A percentile compares a stretch with the other conserved stretches of the same genome.
These are phyloP conservation scores for Chelon labrosus DNA, from an alignment of 2,797 vertebrate species.

Conservation along the genomic window DNA sequence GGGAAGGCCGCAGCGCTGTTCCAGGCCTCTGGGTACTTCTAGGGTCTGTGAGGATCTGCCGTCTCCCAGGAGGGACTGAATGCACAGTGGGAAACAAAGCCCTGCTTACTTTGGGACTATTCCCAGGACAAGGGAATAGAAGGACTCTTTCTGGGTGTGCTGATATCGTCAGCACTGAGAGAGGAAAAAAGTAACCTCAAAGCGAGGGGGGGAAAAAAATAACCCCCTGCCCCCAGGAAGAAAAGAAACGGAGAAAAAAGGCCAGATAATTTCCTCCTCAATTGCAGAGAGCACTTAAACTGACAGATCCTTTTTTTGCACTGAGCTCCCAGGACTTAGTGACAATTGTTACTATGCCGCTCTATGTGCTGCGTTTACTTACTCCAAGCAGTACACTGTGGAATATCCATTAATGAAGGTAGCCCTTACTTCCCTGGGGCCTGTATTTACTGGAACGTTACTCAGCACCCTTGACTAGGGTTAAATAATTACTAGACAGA, in stretches of 20 bases:
- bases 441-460: constrained; percentile 30
- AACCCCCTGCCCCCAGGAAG: constrained; percentile 36
- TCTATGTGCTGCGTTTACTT: constrained; percentile 28
- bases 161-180: constrained; percentile 50
- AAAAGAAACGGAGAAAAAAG: constrained; percentile 35
- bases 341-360: constrained; percentile 40
- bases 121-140: constrained; percentile 76
- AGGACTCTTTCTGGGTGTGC: constrained; percentile 69
- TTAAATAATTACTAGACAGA: constrained; percentile 14
- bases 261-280: constrained; percentile 41
- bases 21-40: constrained; percentile 24
- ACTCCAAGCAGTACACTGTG: not conserved
- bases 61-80: constrained; percentile 61
- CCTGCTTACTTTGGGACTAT: constrained; percentile 84
- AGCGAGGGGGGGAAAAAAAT: constrained; percentile 8
- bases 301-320: constrained; percentile 50
- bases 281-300: constrained; percentile 42
- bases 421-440: constrained; percentile 5
- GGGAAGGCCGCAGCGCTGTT: constrained; percentile 9
- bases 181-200: constrained; percentile 59
- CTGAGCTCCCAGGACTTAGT: constrained; percentile 45
- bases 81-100: constrained; percentile 78
- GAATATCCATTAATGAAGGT: constrained; percentile 31
- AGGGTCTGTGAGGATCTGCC: constrained; percentile 69
- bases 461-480: constrained; percentile 1